Conservation (phyloP, 2,888 invertebrate genomes). For the Ennomos erosarius region DNA sequence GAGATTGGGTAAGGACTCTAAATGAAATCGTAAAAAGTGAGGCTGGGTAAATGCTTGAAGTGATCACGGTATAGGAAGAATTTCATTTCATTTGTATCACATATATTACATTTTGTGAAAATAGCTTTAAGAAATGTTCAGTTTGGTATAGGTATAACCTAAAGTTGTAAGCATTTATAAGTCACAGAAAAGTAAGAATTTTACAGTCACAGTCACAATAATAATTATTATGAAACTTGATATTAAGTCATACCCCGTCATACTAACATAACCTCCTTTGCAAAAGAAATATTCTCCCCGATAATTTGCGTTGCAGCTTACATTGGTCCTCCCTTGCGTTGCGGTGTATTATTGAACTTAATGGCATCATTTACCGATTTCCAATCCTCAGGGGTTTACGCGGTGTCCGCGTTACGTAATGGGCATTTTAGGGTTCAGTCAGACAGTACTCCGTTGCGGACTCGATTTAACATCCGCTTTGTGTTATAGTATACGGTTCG, state of each 20-base stretch:
- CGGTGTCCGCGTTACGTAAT: conserved; percentile 53
- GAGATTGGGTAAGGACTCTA: conserved; percentile 30
- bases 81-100: too few species aligned
- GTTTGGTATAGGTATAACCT: too few species aligned
- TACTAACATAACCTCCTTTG: too few species aligned
- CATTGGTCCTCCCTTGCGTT: conserved; percentile 59
- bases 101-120: too few species aligned
- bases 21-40: conserved; percentile 27
- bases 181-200: too few species aligned
- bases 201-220: conserved; percentile 47
- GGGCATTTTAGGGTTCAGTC: conserved; percentile 54
- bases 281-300: conserved; percentile 42
- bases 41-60: conserved; percentile 1
- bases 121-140: too few species aligned
- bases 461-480: too few species aligned
- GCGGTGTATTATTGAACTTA: conserved; percentile 74
- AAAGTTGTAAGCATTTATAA: too few species aligned
- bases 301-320: conserved; percentile 52
- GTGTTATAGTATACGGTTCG: too few species aligned
- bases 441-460: too few species aligned
- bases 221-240: too few species aligned
- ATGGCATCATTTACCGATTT: conserved; percentile 79
- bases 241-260: too few species aligned
- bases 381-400: conserved; percentile 59
- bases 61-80: background rate